These are phyloP conservation scores for Xenotilapia flavipinnis DNA, from an alignment of 2,113 vertebrate genomes.

Conservation along the genomic window DNA sequence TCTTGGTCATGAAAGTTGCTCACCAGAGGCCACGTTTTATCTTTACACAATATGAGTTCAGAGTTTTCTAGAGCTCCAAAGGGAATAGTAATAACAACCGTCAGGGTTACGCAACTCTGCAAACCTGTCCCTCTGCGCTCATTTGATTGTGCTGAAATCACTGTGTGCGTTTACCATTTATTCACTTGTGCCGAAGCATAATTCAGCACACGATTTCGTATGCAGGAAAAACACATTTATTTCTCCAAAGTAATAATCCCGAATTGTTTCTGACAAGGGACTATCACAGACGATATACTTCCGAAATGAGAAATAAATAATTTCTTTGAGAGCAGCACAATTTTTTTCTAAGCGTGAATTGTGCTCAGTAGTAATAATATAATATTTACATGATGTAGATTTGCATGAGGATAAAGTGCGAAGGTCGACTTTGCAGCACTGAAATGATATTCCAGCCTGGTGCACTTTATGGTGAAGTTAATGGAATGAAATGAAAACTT, in stretches of 20 bases:
- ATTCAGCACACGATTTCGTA: background rate
- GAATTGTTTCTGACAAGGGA: constrained; percentile 44
- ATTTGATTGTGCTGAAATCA: background rate
- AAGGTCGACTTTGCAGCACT: background rate
- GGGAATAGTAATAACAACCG: background rate
- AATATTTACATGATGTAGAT: background rate
- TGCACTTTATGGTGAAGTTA: background rate
- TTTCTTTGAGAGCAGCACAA: background rate
- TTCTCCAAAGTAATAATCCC: constrained; percentile 14
- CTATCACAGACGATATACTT: constrained; percentile 47
- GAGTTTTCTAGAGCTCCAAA: background rate
- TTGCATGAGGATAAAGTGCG: background rate
- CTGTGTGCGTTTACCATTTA: background rate
- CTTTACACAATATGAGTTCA: background rate
- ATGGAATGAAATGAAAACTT: background rate
- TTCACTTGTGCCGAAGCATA: background rate
- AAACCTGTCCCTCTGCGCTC: background rate
- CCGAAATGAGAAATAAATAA: background rate
- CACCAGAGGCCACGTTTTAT: background rate
- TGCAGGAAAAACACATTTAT: background rate
- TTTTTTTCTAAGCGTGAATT: background rate
- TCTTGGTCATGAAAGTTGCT: background rate
- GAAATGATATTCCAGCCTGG: background rate
- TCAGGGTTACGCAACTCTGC: background rate
- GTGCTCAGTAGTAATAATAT: background rate